These are phyloP conservation scores for Epistrophella euchroma DNA, from an alignment of 2,888 invertebrate species.

Conservation along the genomic window DNA sequence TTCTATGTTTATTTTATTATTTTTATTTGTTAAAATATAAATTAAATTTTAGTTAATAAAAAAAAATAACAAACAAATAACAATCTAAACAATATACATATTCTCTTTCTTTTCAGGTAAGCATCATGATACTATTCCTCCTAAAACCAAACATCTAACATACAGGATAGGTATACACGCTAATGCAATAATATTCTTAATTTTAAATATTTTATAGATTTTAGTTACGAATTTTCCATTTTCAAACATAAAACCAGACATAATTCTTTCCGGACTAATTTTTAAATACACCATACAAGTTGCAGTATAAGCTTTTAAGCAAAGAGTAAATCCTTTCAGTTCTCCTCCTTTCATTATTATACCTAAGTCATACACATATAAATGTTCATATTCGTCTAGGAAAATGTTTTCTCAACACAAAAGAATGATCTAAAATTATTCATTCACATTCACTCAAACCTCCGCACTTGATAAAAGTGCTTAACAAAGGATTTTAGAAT, in stretches of 20 bases:
- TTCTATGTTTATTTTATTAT: too few species aligned
- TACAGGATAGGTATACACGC: neutral
- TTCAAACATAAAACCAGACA: neutral
- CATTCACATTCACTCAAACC: constrained; percentile 45
- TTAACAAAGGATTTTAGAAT: constrained; percentile 38
- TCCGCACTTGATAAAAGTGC: constrained; percentile 27
- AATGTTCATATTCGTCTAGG: neutral
- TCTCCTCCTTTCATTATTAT: neutral
- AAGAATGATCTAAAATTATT: constrained; percentile 49
- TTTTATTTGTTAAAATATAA: too few species aligned
- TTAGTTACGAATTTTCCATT: neutral
- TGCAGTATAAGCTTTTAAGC: constrained; percentile 2
- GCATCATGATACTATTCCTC: neutral
- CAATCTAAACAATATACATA: neutral
- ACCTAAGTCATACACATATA: neutral
- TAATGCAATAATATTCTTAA: neutral
- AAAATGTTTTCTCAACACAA: constrained; percentile 32
- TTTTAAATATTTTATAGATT: too few species aligned
- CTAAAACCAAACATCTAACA: neutral
- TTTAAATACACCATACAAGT: neutral
- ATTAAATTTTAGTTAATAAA: too few species aligned
- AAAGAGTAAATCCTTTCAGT: neutral
- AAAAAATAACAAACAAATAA: too few species aligned
- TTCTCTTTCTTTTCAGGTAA: constrained; percentile 39
- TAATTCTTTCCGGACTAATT: neutral